phyloP scores from a whole-genome alignment of 2,888 invertebrate species.

The Anoplius nigerrimus region DNA sequence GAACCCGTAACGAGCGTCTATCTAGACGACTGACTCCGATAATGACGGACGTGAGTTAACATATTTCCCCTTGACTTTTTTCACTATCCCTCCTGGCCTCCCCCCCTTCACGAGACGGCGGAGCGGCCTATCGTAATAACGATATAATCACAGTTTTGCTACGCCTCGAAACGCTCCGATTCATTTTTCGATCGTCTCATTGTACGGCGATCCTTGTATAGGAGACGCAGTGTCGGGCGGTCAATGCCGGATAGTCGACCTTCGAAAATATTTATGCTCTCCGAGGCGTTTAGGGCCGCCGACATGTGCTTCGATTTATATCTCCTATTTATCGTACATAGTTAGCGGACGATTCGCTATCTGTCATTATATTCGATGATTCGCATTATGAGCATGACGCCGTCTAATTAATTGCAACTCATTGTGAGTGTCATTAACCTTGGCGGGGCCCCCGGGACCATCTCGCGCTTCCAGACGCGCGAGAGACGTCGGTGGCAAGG shows the following conservation, averaged over 20 bases:
- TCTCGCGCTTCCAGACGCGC: background rate
- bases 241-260: slow-evolving; percentile 6
- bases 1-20: background rate
- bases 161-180: slow-evolving; percentile 1
- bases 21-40: background rate
- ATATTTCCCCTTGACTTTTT: background rate
- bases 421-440: slow-evolving; percentile 32
- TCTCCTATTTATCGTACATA: slow-evolving; percentile 17
- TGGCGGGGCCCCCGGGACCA: slow-evolving; percentile 6
- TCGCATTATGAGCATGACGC: slow-evolving; percentile 32
- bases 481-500: background rate
- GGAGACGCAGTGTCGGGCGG: background rate
- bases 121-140: background rate
- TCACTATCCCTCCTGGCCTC: background rate
- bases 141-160: slow-evolving; percentile 6
- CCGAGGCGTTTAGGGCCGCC: background rate
- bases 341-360: slow-evolving; percentile 9
- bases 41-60: slow-evolving; percentile 1
- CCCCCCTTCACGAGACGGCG: too few relatives aligned
- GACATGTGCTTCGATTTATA: slow-evolving; percentile 15
- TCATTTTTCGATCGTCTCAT: slow-evolving; percentile 1
- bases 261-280: slow-evolving; percentile 10
- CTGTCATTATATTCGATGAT: slow-evolving; percentile 39
- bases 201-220: background rate
- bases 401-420: slow-evolving; percentile 40